Conservation (phyloP, 2,888 invertebrate species). For the Pterostichus madidus region DNA sequence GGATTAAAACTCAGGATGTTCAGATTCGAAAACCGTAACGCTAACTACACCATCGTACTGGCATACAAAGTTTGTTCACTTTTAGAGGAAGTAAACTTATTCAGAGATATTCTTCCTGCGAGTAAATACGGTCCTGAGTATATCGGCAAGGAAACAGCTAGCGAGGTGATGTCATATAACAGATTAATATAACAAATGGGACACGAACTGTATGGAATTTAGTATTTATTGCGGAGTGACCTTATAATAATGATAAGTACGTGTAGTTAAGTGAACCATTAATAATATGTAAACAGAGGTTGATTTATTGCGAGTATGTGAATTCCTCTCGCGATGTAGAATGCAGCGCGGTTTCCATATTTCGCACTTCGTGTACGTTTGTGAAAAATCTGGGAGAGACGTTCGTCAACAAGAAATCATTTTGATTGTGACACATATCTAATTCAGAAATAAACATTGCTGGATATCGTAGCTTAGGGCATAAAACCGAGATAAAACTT, state of each 20-base stretch:
- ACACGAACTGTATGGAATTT: constrained; percentile 65
- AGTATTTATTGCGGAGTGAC: constrained; percentile 63
- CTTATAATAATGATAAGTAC: constrained; percentile 66
- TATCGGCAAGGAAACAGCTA: constrained; percentile 14
- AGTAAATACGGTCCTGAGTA: not conserved
- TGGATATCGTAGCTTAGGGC: not conserved
- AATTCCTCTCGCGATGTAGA: constrained; percentile 43
- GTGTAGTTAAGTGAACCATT: constrained; percentile 64
- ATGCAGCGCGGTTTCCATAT: constrained; percentile 46
- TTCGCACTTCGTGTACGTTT: constrained; percentile 1
- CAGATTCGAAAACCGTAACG: too few relatives aligned
- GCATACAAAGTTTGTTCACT: too few relatives aligned
- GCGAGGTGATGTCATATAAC: constrained; percentile 62
- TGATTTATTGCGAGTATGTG: constrained; percentile 59
- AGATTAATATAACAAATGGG: constrained; percentile 65
- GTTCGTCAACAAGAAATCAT: not conserved
- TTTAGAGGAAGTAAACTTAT: too few relatives aligned
- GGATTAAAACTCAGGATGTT: too few relatives aligned
- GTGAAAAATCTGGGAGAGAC: constrained; percentile 8
- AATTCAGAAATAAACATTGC: too few relatives aligned
- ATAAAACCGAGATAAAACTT: not conserved
- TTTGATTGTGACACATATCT: not conserved
- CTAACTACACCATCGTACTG: too few relatives aligned
- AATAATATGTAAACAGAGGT: constrained; percentile 64
- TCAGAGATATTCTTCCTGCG: not conserved